Evolutionary conservation across 2,888 invertebrate genomes (phyloP), one percentile per base, ranked within the genome.

Genomic region (Agapetus fuscipes): DNA sequence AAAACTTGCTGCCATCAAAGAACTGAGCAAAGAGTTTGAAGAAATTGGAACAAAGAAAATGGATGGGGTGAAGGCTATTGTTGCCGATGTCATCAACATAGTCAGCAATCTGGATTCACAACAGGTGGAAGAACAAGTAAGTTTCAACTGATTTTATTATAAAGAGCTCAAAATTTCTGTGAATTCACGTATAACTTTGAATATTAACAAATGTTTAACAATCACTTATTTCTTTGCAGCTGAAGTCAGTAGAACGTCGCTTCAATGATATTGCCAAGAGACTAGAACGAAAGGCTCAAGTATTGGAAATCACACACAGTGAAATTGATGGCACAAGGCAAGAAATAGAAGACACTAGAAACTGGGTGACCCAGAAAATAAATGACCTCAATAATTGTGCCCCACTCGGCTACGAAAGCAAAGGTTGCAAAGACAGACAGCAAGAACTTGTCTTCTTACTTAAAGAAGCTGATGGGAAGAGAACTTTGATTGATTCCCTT

Each of bases 61-160:
- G 14, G 79, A 80, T 27, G 76, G 78, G 43, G 74, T 87, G 0
- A 85, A 83, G 56, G 58, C 68, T 30, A 71, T 84, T 33, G 82
- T 82, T 2, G 68, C 74, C 1, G 73, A 80, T 56, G 83, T 88
- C 5, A 79, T 79, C 41, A 81, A 84, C 46, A 78, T 85, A 16
- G 84, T 89, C 9, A 88, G 85, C 58, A 89, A 89, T 58, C 66
- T 90, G 48, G 91, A 91, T 56, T 83, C 85, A 0, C 89, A 91
- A 56, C 90, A 91, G 65, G 81, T 91, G 2, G 89, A 90, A 56
- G 91, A 91, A 58, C 87, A 87, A 61, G 73, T 76, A 56, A 40
- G 32, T 16, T 36, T 3, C n/a, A n/a, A n/a, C n/a, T n/a, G 16
- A 33, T 33, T 24, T 24, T 24, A 24, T 24, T 11, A 9, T 32